Evolutionary conservation across 2,888 invertebrate species (phyloP).

Genomic region (Ceriagrion tenellum): DNA sequence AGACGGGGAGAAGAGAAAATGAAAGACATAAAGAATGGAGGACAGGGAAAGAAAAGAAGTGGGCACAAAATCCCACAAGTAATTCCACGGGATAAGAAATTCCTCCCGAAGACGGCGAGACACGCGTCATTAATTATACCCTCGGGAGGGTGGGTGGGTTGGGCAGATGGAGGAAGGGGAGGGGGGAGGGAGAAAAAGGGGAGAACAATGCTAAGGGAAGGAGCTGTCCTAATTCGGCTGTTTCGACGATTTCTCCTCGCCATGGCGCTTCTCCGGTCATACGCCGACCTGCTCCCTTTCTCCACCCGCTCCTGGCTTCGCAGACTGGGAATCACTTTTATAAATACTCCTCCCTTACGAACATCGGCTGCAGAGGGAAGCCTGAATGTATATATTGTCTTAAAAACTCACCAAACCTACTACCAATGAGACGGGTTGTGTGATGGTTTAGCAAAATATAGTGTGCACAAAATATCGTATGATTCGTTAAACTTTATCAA

Average conservation of each 20-base stretch:
- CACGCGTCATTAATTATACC: conserved; percentile 66
- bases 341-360: neutral
- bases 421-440: too few species aligned
- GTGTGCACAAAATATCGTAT: too few species aligned
- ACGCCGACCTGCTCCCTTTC: neutral
- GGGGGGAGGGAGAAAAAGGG: neutral
- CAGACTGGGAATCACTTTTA: neutral
- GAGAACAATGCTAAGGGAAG: neutral
- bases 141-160: neutral
- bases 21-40: neutral
- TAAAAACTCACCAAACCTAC: too few species aligned
- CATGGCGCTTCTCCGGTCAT: neutral
- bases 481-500: too few species aligned
- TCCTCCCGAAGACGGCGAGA: neutral
- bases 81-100: neutral
- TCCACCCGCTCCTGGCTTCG: neutral
- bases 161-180: neutral
- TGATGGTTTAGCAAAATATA: too few species aligned
- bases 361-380: neutral
- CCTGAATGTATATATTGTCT: neutral
- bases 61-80: conserved; percentile 20
- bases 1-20: neutral
- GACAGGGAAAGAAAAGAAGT: neutral
- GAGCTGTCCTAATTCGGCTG: conserved; percentile 55
- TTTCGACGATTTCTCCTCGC: conserved; percentile 48